A percentile compares a stretch with the other conserved stretches of the same genome.
phyloP scores from a whole-genome alignment of 2,888 invertebrate genomes.

The Leucozona laternaria region DNA sequence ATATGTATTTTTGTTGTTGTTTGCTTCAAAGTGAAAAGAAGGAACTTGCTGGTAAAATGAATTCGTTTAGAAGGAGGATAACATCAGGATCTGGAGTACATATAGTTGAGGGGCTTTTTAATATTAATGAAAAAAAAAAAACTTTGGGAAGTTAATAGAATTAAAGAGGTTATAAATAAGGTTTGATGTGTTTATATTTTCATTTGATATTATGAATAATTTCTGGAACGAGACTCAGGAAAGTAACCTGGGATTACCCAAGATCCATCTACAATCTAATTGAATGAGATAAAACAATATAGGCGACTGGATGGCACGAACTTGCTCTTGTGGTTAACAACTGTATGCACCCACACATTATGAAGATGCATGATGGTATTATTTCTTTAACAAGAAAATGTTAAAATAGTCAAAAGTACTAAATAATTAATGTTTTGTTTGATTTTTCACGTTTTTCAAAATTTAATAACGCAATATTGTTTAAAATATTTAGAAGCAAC shows the following conservation, averaged over 20 bases:
- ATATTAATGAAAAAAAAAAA: not conserved
- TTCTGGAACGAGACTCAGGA: not conserved
- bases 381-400: too few relatives aligned
- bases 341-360: too few relatives aligned
- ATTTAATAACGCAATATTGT: too few relatives aligned
- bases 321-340: too few relatives aligned
- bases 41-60: not conserved
- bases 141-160: not conserved
- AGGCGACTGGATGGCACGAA: too few relatives aligned
- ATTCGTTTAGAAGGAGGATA: not conserved
- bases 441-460: too few relatives aligned
- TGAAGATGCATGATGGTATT: too few relatives aligned
- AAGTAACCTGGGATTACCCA: not conserved
- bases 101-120: not conserved
- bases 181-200: not conserved
- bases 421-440: too few relatives aligned
- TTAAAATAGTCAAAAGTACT: too few relatives aligned
- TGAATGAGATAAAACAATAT: too few relatives aligned
- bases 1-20: not conserved
- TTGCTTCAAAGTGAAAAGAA: not conserved
- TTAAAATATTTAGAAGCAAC: too few relatives aligned
- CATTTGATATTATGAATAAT: not conserved
- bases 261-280: not conserved
- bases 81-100: not conserved
- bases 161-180: slow-evolving; percentile 12